phyloP scores from a whole-genome alignment of 2,888 invertebrate species.

The Hemicrepidius hirtus region DNA sequence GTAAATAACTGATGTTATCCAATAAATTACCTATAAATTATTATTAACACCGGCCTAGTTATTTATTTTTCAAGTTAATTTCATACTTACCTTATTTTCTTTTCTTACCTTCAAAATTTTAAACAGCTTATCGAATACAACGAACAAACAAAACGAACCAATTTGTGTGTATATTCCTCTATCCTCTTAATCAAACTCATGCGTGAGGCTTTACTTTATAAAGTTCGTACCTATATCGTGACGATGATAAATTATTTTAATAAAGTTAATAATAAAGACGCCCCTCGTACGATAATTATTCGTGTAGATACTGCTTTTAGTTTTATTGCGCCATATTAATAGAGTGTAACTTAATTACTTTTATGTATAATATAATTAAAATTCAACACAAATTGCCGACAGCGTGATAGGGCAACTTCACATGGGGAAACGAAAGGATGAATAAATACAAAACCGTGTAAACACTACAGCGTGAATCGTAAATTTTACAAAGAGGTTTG shows the following conservation, averaged over 20 bases:
- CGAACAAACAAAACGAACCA: not conserved
- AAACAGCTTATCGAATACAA: too few species aligned
- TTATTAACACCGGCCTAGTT: too few species aligned
- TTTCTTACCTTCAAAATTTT: too few species aligned
- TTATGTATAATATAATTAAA: slow-evolving; percentile 47
- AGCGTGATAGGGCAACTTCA: slow-evolving; percentile 49
- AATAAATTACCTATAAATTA: too few species aligned
- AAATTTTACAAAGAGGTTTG: slow-evolving; percentile 31
- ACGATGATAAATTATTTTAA: slow-evolving; percentile 49
- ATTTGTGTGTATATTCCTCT: not conserved
- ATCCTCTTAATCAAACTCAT: not conserved
- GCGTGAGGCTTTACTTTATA: not conserved
- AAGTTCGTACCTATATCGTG: slow-evolving; percentile 25
- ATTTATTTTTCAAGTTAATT: too few species aligned
- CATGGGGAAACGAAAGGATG: slow-evolving; percentile 15
- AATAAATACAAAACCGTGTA: slow-evolving; percentile 36
- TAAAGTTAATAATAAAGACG: slow-evolving; percentile 45
- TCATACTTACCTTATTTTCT: too few species aligned
- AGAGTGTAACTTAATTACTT: slow-evolving; percentile 49
- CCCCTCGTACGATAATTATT: slow-evolving; percentile 43
- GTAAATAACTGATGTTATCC: too few species aligned
- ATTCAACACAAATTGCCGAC: slow-evolving; percentile 48
- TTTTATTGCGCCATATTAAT: slow-evolving; percentile 45
- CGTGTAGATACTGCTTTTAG: slow-evolving; percentile 41
- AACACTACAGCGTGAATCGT: slow-evolving; percentile 32